A percentile compares a stretch with the other conserved stretches of the same genome.
These are phyloP conservation scores for Lacerta viridis DNA, from an alignment of 2,797 vertebrate genomes.

Conservation along the genomic window DNA sequence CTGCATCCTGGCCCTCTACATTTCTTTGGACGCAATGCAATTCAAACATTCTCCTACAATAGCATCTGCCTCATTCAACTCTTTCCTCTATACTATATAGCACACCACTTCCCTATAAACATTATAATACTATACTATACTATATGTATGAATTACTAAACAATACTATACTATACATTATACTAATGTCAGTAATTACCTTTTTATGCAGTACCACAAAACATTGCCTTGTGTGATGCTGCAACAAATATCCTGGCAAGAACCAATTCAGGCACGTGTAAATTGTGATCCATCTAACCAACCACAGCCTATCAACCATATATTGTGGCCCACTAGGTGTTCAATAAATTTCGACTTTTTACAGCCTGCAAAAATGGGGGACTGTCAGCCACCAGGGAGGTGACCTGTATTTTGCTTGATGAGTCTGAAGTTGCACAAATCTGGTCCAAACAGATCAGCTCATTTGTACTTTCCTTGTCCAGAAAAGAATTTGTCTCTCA, in stretches of 20 bases:
- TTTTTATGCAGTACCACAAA: background rate
- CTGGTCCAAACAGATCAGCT: background rate
- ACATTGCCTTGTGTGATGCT: background rate
- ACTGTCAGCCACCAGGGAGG: background rate
- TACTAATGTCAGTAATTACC: background rate
- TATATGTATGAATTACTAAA: too few species aligned
- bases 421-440: background rate
- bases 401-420: background rate
- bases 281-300: background rate
- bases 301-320: background rate
- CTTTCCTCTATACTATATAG: background rate
- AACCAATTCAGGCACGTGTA: background rate
- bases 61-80: too few species aligned
- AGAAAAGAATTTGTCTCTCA: background rate
- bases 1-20: background rate
- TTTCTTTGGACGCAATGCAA: background rate
- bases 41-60: background rate
- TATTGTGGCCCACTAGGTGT: background rate
- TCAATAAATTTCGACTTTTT: background rate
- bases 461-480: background rate
- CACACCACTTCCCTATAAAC: background rate
- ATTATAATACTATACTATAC: background rate
- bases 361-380: background rate
- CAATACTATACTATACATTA: background rate
- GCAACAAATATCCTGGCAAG: background rate